Evolutionary conservation across 2,888 invertebrate genomes (phyloP).

Genomic region (Dryobotodes eremita): DNA sequence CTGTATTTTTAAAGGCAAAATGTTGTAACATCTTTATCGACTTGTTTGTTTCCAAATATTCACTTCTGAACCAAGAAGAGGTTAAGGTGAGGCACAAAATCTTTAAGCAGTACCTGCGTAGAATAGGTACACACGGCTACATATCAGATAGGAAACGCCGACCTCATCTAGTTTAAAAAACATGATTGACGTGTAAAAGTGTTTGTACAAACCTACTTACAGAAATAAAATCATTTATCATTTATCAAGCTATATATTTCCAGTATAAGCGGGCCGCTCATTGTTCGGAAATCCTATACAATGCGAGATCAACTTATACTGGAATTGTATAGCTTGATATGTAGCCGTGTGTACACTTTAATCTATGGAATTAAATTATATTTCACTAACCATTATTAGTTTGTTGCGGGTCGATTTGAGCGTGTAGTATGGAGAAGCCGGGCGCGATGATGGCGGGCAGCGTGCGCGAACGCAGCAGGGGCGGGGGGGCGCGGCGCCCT

Average conservation of each 20-base stretch:
- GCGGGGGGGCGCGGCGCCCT: slow-evolving; percentile 92
- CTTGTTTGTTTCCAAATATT: background rate
- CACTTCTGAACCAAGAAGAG: background rate
- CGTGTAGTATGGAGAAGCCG: slow-evolving; percentile 95
- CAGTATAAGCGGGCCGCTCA: too few species aligned
- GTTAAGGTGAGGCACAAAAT: background rate
- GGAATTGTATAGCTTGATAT: too few species aligned
- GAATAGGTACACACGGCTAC: too few species aligned
- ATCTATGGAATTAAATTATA: background rate
- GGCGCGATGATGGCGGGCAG: slow-evolving; percentile 97
- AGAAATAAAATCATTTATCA: too few species aligned
- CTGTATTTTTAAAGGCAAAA: background rate
- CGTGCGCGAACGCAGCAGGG: slow-evolving; percentile 95
- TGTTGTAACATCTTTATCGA: background rate
- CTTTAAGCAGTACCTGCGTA: background rate
- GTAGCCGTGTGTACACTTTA: too few species aligned
- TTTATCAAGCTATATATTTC: too few species aligned
- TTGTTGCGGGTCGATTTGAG: slow-evolving; percentile 94
- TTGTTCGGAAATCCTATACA: too few species aligned
- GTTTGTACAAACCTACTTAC: too few species aligned
- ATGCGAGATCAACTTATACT: too few species aligned
- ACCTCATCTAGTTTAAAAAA: too few species aligned
- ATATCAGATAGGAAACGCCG: too few species aligned
- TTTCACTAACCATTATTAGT: slow-evolving; percentile 81
- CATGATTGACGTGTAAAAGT: too few species aligned